Evolutionary conservation across 1,140 invertebrate species (phyloP).

Genomic region (Trachymyrmex septentrionalis): DNA sequence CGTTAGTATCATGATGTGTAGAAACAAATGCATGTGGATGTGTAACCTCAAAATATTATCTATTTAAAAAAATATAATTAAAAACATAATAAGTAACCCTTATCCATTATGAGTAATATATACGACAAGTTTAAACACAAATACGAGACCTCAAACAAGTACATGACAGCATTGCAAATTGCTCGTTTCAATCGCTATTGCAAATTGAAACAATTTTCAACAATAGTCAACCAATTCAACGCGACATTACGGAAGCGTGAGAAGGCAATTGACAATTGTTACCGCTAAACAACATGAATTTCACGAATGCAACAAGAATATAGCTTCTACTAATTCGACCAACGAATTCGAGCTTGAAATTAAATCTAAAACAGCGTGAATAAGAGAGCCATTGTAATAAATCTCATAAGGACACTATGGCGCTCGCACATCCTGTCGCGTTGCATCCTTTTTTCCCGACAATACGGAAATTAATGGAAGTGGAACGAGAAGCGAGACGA

Average conservation of each 20-base stretch:
- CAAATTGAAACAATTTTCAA: constrained; percentile 34
- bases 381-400: constrained; percentile 44
- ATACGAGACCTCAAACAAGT: neutral
- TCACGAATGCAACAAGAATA: constrained; percentile 9
- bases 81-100: neutral
- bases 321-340: neutral
- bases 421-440: neutral
- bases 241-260: constrained; percentile 13
- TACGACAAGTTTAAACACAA: neutral
- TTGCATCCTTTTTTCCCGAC: constrained; percentile 27
- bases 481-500: constrained; percentile 39
- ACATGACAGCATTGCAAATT: neutral
- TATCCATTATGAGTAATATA: neutral
- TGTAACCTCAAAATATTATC: neutral
- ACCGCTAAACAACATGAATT: constrained; percentile 3
- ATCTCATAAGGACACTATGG: constrained; percentile 22
- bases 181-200: neutral
- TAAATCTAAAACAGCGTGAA: constrained; percentile 37
- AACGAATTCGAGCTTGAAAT: constrained; percentile 33
- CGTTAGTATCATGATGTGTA: neutral
- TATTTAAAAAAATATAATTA: neutral
- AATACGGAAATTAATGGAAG: constrained; percentile 66
- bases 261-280: neutral
- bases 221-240: neutral
- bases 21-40: neutral